Percentiles rank a stretch among this genome's conserved stretches.
phyloP scores from a whole-genome alignment of 2,113 vertebrate genomes.

The Malaclemys terrapin region DNA sequence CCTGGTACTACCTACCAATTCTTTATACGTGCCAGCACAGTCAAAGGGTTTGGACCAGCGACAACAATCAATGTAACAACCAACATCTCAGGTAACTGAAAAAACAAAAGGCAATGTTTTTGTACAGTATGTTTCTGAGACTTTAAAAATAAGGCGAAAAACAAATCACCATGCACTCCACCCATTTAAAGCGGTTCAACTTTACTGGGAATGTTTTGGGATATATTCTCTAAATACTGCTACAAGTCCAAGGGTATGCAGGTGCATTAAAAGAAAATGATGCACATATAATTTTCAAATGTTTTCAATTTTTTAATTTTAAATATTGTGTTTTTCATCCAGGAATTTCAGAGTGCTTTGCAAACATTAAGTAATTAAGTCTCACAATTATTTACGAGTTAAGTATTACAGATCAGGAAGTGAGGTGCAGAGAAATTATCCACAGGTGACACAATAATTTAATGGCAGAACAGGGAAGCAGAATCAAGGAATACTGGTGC shows the following conservation, averaged over 20 bases:
- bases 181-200: background rate
- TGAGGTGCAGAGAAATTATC: slow-evolving; percentile 20
- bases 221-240: background rate
- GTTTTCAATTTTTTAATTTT: background rate
- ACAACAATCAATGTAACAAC: slow-evolving; percentile 94
- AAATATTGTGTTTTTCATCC: background rate
- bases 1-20: slow-evolving; percentile 98
- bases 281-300: background rate
- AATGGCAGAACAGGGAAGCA: background rate
- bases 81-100: slow-evolving; percentile 93
- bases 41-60: slow-evolving; percentile 95
- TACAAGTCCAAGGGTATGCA: background rate
- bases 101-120: background rate
- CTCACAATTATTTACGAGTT: slow-evolving; percentile 3
- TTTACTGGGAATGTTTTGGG: background rate
- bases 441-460: slow-evolving; percentile 7
- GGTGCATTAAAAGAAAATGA: background rate
- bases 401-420: slow-evolving; percentile 21
- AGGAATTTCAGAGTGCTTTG: background rate
- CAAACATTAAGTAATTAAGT: slow-evolving; percentile 35
- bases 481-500: background rate
- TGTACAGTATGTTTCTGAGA: background rate
- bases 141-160: background rate
- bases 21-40: slow-evolving; percentile 92
- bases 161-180: background rate